Conservation (phyloP, 2,113 vertebrate genomes). For the Procavia capensis region DNA sequence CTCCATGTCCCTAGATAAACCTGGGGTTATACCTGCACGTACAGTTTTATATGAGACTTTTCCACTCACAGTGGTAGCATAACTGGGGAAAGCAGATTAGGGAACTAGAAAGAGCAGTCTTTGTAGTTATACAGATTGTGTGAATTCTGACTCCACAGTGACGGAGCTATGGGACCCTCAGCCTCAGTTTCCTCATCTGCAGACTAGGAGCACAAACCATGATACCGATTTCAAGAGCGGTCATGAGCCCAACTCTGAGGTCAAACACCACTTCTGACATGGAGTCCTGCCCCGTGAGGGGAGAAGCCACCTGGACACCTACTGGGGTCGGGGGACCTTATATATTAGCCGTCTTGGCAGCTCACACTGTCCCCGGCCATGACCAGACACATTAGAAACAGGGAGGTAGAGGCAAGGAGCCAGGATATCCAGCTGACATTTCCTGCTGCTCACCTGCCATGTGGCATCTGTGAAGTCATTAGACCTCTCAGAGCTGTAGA, state of each 20-base stretch:
- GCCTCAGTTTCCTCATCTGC: background rate
- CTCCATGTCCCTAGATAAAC: background rate
- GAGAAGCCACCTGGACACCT: background rate
- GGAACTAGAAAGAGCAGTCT: no score
- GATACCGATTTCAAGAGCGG: background rate
- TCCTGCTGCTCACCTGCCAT: background rate
- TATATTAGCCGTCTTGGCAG: background rate
- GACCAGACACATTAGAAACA: background rate
- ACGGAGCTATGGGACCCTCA: background rate
- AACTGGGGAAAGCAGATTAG: background rate
- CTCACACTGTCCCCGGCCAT: background rate
- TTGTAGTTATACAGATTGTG: background rate
- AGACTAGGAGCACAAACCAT: background rate
- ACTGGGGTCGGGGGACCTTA: accelerated
- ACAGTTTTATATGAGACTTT: background rate
- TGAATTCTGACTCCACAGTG: background rate
- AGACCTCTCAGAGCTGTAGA: background rate
- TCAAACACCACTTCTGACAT: background rate
- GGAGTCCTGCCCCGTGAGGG: background rate
- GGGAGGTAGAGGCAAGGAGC: background rate
- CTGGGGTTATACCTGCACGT: background rate
- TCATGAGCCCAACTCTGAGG: background rate
- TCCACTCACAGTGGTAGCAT: background rate
- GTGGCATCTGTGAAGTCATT: background rate
- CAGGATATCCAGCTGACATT: background rate